Percentiles rank a stretch among this genome's conserved stretches.
phyloP scores from a whole-genome alignment of 2,113 vertebrate genomes.

The Monopterus albus region DNA sequence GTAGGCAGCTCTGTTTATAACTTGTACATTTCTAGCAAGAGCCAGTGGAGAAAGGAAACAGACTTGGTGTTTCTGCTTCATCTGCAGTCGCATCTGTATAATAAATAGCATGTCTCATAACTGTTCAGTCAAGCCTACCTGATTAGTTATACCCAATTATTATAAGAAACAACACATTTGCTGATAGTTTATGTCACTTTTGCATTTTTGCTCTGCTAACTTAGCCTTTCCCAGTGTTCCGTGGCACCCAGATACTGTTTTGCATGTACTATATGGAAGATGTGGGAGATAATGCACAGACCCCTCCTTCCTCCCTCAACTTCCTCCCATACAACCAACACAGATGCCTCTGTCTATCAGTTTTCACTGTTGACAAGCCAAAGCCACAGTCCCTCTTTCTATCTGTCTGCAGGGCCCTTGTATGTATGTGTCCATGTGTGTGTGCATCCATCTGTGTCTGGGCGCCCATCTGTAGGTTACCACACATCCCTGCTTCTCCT shows the following conservation, averaged over 20 bases:
- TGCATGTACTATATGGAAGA: not conserved
- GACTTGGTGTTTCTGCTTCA: not conserved
- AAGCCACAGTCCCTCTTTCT: conserved; percentile 38
- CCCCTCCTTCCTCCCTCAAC: conserved; percentile 13
- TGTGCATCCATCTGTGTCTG: conserved; percentile 31
- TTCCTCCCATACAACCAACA: conserved; percentile 12
- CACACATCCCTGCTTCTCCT: conserved; percentile 22
- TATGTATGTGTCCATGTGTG: conserved; percentile 25
- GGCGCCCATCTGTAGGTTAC: conserved; percentile 41
- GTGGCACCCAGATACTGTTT: not conserved
- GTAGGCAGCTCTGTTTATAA: conserved; percentile 17
- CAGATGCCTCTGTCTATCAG: conserved; percentile 56
- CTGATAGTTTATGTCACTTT: not conserved
- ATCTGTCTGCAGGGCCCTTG: conserved; percentile 20
- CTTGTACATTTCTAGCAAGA: conserved; percentile 9
- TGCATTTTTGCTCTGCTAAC: not conserved
- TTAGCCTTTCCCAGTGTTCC: not conserved
- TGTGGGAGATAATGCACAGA: not conserved
- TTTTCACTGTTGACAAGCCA: conserved; percentile 46
- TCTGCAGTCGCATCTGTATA: conserved; percentile 20
- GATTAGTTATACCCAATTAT: not conserved
- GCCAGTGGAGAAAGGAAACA: not conserved
- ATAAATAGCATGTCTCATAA: conserved; percentile 7
- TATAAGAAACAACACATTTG: not conserved
- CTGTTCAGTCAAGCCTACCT: not conserved